phyloP scores from a whole-genome alignment of 2,113 vertebrate genomes.

The Chloebia gouldiae region DNA sequence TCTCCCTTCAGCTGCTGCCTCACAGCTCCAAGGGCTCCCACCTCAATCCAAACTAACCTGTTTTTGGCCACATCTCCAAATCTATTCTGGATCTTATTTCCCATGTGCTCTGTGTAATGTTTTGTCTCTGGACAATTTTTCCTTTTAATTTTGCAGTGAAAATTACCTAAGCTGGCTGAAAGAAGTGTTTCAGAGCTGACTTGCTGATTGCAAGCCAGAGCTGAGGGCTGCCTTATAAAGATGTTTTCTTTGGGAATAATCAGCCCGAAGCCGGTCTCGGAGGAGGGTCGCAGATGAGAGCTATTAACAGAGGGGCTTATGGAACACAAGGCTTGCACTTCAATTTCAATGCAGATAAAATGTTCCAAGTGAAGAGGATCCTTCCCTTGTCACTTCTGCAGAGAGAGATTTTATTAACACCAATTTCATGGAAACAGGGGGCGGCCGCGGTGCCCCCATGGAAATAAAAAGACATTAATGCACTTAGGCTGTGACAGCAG shows the following conservation, averaged over 20 bases:
- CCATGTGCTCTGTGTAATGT: background rate
- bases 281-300: background rate
- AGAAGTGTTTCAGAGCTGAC: background rate
- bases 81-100: background rate
- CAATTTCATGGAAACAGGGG: background rate
- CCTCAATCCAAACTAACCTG: background rate
- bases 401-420: conserved; percentile 51
- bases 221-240: background rate
- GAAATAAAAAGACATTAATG: conserved; percentile 53
- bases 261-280: background rate
- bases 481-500: conserved; percentile 46
- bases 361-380: background rate
- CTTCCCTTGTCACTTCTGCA: conserved; percentile 8
- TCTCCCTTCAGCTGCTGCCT: background rate
- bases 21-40: background rate
- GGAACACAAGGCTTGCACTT: background rate
- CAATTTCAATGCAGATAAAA: conserved; percentile 45
- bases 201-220: background rate
- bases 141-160: background rate
- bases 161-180: background rate
- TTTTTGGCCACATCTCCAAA: background rate
- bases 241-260: background rate
- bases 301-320: background rate
- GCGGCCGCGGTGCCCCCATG: background rate
- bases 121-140: background rate